phyloP scores from a whole-genome alignment of 2,113 vertebrate genomes.

The Paraplagusia blochii region DNA sequence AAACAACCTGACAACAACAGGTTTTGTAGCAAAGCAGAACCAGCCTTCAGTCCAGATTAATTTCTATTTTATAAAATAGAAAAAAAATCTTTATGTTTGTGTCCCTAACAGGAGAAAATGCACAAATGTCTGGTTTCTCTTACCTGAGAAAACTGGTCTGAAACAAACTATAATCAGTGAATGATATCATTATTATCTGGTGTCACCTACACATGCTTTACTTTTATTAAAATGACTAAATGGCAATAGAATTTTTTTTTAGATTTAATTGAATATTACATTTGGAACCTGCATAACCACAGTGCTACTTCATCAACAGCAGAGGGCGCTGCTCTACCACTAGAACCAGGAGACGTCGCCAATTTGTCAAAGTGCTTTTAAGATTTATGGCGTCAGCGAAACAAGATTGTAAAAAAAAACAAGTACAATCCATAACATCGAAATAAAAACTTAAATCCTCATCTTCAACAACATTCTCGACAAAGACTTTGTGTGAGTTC shows the following conservation, averaged over 20 bases:
- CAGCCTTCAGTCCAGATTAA: constrained; percentile 8
- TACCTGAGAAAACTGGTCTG: background rate
- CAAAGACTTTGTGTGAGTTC: constrained; percentile 25
- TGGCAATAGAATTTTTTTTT: no score
- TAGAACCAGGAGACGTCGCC: background rate
- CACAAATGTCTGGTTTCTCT: constrained; percentile 1
- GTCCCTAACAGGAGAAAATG: constrained; percentile 8
- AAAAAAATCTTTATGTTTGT: constrained; percentile 7
- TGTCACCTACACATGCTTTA: no score
- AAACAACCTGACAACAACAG: no score
- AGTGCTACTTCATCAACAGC: background rate
- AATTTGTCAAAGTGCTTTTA: constrained; percentile 51
- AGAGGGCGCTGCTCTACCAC: constrained; percentile 11
- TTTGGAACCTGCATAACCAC: no score
- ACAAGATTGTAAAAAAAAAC: no score
- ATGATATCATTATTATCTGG: background rate
- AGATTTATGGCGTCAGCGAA: no score
- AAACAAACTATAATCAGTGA: constrained; percentile 14
- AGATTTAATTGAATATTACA: no score
- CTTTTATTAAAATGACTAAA: no score
- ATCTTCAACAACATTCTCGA: constrained; percentile 19
- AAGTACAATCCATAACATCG: no score
- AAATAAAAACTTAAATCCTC: no score
- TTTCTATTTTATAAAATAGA: background rate
- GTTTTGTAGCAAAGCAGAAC: constrained; percentile 16